Evolutionary conservation across 2,797 vertebrate genomes (phyloP).

Genomic region (Anisognathus igniventris): DNA sequence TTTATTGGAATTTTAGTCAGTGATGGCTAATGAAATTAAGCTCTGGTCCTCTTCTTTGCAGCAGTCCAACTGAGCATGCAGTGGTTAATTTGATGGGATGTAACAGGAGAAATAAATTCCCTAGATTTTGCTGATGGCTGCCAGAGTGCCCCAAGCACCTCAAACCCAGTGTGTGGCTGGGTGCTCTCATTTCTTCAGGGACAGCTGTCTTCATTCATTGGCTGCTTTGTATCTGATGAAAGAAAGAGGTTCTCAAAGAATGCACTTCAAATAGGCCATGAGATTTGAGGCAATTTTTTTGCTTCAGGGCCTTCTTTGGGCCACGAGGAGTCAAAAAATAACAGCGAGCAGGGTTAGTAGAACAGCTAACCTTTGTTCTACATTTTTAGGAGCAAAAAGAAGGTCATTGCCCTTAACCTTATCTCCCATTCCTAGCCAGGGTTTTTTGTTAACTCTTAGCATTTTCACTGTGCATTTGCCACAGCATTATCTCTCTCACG

Average conservation of each 20-base stretch:
- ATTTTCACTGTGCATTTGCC: slow-evolving; percentile 9
- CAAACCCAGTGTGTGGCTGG: not conserved
- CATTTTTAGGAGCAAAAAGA: slow-evolving; percentile 58
- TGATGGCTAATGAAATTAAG: slow-evolving; percentile 8
- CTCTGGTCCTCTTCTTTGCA: not conserved
- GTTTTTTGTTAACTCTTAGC: slow-evolving; percentile 32
- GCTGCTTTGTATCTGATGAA: slow-evolving; percentile 57
- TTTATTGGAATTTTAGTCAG: not conserved
- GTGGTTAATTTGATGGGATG: slow-evolving; percentile 10
- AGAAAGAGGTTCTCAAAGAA: slow-evolving; percentile 44
- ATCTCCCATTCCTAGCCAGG: slow-evolving; percentile 11
- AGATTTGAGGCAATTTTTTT: slow-evolving; percentile 60
- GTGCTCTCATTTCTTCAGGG: slow-evolving; percentile 11
- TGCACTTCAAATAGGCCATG: slow-evolving; percentile 8
- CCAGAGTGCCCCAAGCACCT: slow-evolving; percentile 20
- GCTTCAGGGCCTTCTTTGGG: slow-evolving; percentile 53
- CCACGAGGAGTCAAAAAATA: not conserved
- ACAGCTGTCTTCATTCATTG: slow-evolving; percentile 25
- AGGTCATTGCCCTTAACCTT: slow-evolving; percentile 42
- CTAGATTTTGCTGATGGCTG: slow-evolving; percentile 1
- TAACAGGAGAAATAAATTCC: slow-evolving; percentile 2
- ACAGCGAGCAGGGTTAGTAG: slow-evolving; percentile 6
- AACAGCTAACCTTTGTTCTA: slow-evolving; percentile 59
- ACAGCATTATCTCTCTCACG: not conserved
- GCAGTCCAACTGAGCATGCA: not conserved